These are phyloP conservation scores for Cyprinodon diabolis DNA, from an alignment of 2,797 vertebrate species.

Conservation along the genomic window DNA sequence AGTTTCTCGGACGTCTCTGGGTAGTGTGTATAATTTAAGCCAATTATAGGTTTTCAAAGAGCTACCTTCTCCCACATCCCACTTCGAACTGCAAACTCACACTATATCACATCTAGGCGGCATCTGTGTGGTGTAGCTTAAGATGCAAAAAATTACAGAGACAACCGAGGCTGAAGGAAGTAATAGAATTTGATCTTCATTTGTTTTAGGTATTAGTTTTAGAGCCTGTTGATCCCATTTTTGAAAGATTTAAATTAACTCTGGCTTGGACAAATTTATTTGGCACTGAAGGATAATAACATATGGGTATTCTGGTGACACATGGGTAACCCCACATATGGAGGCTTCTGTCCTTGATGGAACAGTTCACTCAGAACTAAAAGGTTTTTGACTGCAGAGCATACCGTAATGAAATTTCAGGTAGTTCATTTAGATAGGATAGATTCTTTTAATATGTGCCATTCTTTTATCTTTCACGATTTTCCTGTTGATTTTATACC, in stretches of 20 bases:
- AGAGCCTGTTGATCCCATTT: slow-evolving; percentile 9
- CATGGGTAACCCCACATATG: no score
- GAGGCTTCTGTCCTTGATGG: no score
- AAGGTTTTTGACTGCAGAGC: no score
- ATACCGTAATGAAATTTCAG: no score
- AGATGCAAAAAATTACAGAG: slow-evolving; percentile 27
- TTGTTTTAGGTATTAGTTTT: slow-evolving; percentile 16
- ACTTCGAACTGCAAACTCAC: slow-evolving; percentile 29
- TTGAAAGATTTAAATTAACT: not conserved
- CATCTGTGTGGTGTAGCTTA: slow-evolving; percentile 14
- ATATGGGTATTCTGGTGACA: no score
- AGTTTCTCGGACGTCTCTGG: slow-evolving; percentile 29
- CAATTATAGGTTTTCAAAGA: slow-evolving; percentile 59
- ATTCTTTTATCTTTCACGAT: no score
- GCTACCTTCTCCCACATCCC: slow-evolving; percentile 40
- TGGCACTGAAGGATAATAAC: no score
- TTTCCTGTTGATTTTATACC: no score
- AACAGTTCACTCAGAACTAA: no score
- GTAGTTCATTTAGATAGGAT: no score
- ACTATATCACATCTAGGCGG: slow-evolving; percentile 20
- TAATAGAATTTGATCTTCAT: slow-evolving; percentile 18
- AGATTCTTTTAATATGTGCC: no score
- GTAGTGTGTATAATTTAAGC: slow-evolving; percentile 43
- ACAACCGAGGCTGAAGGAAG: slow-evolving; percentile 23
- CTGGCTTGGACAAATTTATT: not conserved